These are phyloP conservation scores for Apostichopus japonicus DNA, from an alignment of 35 echinoderm and acorn worm species.

Conservation along the genomic window DNA sequence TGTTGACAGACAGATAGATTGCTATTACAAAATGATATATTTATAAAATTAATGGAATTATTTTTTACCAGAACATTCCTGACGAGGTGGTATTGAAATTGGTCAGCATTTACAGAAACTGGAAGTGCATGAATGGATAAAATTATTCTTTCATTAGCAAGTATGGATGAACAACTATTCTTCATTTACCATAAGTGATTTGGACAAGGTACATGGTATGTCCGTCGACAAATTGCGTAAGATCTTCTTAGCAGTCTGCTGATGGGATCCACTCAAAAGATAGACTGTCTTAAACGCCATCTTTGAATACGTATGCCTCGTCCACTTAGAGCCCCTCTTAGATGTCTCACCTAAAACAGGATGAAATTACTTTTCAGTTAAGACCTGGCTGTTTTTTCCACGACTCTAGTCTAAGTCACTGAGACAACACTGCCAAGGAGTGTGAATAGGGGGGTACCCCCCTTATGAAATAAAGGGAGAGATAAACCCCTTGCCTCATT, in stretches of 20 bases:
- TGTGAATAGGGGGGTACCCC: too few relatives aligned
- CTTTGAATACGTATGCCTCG: constrained; percentile 16
- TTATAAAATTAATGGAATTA: neutral
- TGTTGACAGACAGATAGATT: too few relatives aligned
- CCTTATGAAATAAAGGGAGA: too few relatives aligned
- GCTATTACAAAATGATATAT: too few relatives aligned
- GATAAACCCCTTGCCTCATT: too few relatives aligned
- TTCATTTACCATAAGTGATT: constrained; percentile 38
- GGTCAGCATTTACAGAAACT: neutral
- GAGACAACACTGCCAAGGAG: too few relatives aligned
- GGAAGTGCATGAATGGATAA: neutral
- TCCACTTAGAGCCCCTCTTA: constrained; percentile 2
- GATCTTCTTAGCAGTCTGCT: constrained; percentile 25
- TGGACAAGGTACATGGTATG: constrained; percentile 46
- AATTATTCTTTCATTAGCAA: neutral
- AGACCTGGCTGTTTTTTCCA: too few relatives aligned
- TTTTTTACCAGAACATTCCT: neutral
- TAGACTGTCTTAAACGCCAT: constrained; percentile 2
- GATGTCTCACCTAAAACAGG: constrained; percentile 13
- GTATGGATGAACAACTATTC: neutral
- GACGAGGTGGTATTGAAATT: neutral
- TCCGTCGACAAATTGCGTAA: constrained; percentile 6
- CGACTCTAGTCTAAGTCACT: too few relatives aligned
- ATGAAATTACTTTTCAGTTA: neutral
- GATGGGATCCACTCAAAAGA: constrained; percentile 25